Evolutionary conservation across 2,113 vertebrate genomes (phyloP), one percentile per base, ranked within the genome.

Genomic region (Chionodraco myersi): DNA sequence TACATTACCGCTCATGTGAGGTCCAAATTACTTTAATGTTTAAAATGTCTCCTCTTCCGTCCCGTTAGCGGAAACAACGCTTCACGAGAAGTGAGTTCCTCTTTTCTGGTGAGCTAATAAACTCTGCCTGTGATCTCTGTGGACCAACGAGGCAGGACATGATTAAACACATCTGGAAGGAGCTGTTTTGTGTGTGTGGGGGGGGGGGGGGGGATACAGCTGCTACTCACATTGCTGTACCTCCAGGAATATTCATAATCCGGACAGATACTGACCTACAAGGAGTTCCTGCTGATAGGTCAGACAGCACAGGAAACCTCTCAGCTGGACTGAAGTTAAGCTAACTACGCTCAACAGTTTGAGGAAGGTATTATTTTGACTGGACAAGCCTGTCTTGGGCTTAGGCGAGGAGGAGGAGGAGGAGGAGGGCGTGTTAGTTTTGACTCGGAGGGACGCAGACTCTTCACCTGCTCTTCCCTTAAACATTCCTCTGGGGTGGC

Each of bases 401-500:
- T 78, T 36, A 36, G 15, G 12, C 4, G 21, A 58, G 14, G 7
- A 30, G 26, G 26, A 30, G 30, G 30, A 30, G 30, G 30, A 30
- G 30, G 30, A 30, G 30, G 30, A 30, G 3, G 30, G 67, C 64
- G 65, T 77, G 70, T 71, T 51, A 30, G 70, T 78, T 75, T 47
- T 58, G 30, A 14, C 53, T 6, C 21, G 65, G 53, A 30, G 14
- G 16, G 80, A 72, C 79, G 51, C 6, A 58, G 57, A 73, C 59
- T 67, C 58, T 47, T 62, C n/a, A 52, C 47, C 75, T 36, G 62
- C 49, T 75, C 54, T 80, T 72, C 72, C 72, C 73, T 59, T 36
- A 49, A 75, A 79, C 85, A 91, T 92, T 92, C 83, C 75, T 85
- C 9, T 51, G 48, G 75, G 41, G 52, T 87, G 70, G 16, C 26